phyloP scores from a whole-genome alignment of 2,888 invertebrate species.

The Lasioglossum leucozonium region DNA sequence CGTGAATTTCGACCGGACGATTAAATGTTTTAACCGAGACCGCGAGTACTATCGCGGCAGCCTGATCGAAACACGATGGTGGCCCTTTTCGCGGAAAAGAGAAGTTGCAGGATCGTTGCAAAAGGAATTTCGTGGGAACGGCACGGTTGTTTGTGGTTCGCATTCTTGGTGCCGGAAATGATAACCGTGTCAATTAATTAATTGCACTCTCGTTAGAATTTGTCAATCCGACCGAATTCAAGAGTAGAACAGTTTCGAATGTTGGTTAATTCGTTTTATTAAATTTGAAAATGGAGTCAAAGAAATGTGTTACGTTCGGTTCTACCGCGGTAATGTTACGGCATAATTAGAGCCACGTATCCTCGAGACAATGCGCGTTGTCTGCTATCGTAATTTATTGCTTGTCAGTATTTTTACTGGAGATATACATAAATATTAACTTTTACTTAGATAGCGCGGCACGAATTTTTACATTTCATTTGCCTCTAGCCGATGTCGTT shows the following conservation, averaged over 20 bases:
- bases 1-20: constrained; percentile 27
- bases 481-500: background rate
- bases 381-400: background rate
- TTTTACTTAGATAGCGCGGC: background rate
- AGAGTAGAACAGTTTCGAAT: too few relatives aligned
- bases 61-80: constrained; percentile 17
- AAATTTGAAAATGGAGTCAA: background rate
- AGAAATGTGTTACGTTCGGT: background rate
- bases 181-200: background rate
- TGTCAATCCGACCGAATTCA: too few relatives aligned
- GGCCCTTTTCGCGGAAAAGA: background rate
- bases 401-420: background rate
- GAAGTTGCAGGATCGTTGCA: background rate
- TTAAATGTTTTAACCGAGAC: background rate
- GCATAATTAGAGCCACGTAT: background rate
- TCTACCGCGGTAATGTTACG: background rate
- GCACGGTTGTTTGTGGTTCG: background rate
- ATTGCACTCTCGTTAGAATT: background rate
- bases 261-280: too few relatives aligned
- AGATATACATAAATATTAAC: background rate
- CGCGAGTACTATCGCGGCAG: background rate
- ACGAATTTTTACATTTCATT: background rate
- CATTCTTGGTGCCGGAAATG: background rate
- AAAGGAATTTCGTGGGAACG: background rate
- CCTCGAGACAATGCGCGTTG: background rate